phyloP scores from a whole-genome alignment of 2,888 invertebrate species.

The Cephus spinipes region DNA sequence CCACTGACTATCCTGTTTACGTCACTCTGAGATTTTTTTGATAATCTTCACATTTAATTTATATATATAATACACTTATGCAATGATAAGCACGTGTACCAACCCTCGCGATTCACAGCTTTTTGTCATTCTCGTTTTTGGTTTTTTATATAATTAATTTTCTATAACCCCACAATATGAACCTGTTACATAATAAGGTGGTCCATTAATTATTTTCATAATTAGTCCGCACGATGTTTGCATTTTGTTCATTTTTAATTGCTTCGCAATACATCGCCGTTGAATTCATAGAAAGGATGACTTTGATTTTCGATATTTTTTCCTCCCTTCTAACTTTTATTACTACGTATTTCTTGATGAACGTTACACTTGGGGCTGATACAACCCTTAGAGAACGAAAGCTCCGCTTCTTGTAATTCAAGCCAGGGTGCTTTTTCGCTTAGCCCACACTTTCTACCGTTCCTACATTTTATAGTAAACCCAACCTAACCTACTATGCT shows the following conservation, averaged over 20 bases:
- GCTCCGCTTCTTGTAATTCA: background rate
- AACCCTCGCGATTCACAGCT: background rate
- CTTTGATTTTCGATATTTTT: background rate
- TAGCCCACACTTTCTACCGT: background rate
- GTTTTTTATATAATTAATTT: background rate
- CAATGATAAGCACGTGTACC: background rate
- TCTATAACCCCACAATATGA: background rate
- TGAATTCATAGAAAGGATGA: background rate
- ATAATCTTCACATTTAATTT: background rate
- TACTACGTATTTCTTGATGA: background rate
- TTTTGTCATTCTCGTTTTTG: background rate
- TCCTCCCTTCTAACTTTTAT: background rate
- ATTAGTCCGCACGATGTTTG: background rate
- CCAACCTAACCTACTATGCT: background rate
- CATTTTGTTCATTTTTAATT: background rate
- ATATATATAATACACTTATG: background rate
- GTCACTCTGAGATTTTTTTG: background rate
- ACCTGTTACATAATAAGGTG: background rate
- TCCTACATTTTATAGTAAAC: background rate
- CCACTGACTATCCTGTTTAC: background rate
- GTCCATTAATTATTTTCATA: background rate
- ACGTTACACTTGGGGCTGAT: background rate
- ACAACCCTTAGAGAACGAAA: background rate
- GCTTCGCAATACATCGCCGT: background rate
- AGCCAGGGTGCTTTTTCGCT: background rate